Base-by-base conservation (phyloP, 2,888 invertebrate species). In the Phaedon cochleariae region DNA sequence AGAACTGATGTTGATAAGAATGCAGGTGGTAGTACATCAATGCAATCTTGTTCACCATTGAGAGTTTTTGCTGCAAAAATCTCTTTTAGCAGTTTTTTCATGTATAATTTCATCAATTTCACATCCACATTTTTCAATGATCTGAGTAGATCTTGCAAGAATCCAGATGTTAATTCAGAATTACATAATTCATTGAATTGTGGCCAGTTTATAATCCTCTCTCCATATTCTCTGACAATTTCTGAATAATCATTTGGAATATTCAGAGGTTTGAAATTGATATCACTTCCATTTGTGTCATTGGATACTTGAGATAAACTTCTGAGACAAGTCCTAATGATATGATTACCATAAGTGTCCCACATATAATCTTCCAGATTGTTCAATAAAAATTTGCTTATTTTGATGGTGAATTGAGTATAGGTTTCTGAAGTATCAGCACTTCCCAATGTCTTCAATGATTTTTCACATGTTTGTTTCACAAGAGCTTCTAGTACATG, bases 351-450 rank as follows among this genome's bases (percentile, higher is more conserved):
- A 71, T 91, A 93, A 0, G 85, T 84, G 78, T 95, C 92, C 88
- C 90, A 90, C 0, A 93, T 87, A 76, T 92, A 95, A 77, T 95
- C 94, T 79, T 95, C 95, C 64, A 94, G 84, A 84, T 95, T 95
- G 80, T 95, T 95, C 0, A 94, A 81, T 20, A 91, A 85, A 81
- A 92, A 95, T 83, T 89, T 92, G 65, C 90, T 87, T 2, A 92
- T 84, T 81, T 91, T 93, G 12, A 91, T 69, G 0, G 91, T 87
- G 79, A 92, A 92, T 10, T 87, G 84, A 1, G 87, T 84, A 72
- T 90, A 92, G 49, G 83, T 85, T 31, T 84, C 76, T n/a, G 86
- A 73, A 53, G 76, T 69, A 31, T 74, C 75, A 51, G 48, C 34
- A 37, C 15, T n/a, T 62, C 29, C 62, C 45, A 48, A 60, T 45